These are phyloP conservation scores for Microctenopoma steveboyesi DNA, from an alignment of 2,797 vertebrate species.

Conservation along the genomic window DNA sequence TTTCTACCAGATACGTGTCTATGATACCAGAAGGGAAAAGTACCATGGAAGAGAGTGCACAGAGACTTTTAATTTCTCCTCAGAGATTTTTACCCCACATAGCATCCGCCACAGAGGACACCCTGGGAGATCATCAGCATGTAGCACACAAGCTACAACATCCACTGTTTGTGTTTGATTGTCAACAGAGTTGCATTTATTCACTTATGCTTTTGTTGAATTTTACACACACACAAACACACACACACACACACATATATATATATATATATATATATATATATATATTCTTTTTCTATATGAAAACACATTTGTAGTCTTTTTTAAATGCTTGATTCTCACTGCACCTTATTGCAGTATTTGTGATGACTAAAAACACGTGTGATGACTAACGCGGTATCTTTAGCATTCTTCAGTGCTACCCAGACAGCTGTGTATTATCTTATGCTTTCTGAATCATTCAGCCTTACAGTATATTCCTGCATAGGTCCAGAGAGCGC, in stretches of 20 bases:
- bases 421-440: constrained; percentile 1
- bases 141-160: constrained; percentile 30
- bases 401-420: constrained; percentile 21
- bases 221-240: background rate
- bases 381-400: constrained; percentile 20
- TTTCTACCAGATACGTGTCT: constrained; percentile 28
- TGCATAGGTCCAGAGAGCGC: background rate
- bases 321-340: constrained; percentile 4
- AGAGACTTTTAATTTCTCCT: constrained; percentile 48
- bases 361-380: constrained; percentile 7
- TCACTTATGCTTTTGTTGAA: constrained; percentile 36
- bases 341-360: constrained; percentile 8
- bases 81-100: constrained; percentile 60
- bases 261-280: too few relatives aligned
- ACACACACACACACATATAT: too few relatives aligned
- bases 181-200: constrained; percentile 42
- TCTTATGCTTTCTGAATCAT: constrained; percentile 31
- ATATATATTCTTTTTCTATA: background rate
- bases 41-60: constrained; percentile 54
- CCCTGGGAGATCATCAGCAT: constrained; percentile 64
- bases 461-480: background rate
- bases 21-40: constrained; percentile 59
- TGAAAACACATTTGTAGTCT: too few relatives aligned
- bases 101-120: constrained; percentile 53
- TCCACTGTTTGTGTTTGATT: constrained; percentile 42